Conservation (phyloP, 1,140 invertebrate species). For the Trichoplusia ni region DNA sequence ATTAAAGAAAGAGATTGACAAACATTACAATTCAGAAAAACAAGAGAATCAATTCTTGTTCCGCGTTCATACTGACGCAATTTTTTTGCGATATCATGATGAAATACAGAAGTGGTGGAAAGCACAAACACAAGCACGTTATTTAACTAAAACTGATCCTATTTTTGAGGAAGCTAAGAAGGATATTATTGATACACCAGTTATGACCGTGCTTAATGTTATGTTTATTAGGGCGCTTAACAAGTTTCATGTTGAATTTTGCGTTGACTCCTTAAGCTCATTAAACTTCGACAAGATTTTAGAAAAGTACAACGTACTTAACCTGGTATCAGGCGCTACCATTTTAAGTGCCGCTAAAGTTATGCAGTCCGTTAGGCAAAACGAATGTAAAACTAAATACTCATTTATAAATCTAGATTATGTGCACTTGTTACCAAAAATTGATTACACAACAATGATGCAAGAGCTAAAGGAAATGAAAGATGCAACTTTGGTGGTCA, state of each 20-base stretch:
- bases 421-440: slow-evolving; percentile 14
- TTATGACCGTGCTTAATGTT: slow-evolving; percentile 31
- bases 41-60: slow-evolving; percentile 23
- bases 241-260: slow-evolving; percentile 26
- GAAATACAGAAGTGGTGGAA: slow-evolving; percentile 43
- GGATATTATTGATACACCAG: slow-evolving; percentile 32
- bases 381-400: background rate
- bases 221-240: slow-evolving; percentile 34
- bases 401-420: slow-evolving; percentile 37
- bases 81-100: slow-evolving; percentile 36
- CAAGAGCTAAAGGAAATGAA: slow-evolving; percentile 23
- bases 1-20: slow-evolving; percentile 33
- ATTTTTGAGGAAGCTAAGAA: slow-evolving; percentile 32
- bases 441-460: slow-evolving; percentile 27
- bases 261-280: background rate
- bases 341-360: slow-evolving; percentile 33
- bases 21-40: slow-evolving; percentile 21
- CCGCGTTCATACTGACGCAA: slow-evolving; percentile 32
- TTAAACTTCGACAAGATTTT: slow-evolving; percentile 1
- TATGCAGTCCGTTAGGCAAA: slow-evolving; percentile 23
- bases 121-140: slow-evolving; percentile 11
- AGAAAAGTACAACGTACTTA: slow-evolving; percentile 10
- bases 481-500: slow-evolving; percentile 13
- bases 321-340: slow-evolving; percentile 7
- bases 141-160: slow-evolving; percentile 32